Base-by-base conservation (phyloP, 2,797 vertebrate genomes). In the Muraenolepis orangiensis region DNA sequence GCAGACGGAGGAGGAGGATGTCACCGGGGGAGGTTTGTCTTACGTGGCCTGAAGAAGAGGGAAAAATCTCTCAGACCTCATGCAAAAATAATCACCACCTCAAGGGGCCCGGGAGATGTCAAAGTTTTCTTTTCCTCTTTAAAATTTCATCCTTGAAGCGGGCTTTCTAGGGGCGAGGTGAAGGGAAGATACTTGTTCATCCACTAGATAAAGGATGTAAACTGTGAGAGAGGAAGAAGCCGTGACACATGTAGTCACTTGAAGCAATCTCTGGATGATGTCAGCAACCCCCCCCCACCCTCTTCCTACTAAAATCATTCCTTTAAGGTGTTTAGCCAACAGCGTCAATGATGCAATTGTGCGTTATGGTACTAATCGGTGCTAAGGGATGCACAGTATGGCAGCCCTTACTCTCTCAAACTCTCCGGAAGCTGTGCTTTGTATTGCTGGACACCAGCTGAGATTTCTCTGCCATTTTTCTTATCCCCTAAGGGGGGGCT, bases 61-160 rank as follows among this genome's bases (percentile, higher is more conserved):
- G 88, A 88, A 90, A 84, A 64, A 71, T 79, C 75, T 83, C 79
- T 77, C 77, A 74, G 71, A 74, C 76, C 83, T 92, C 88, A 91
- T 93, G 80, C 90, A 93, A 92, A 84, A 91, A 74, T 91, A 80
- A 92, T 89, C 42, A 23, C n/a, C 51, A 84, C 88, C 85, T 86
- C 70, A 75, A 29, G 61, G 75, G 75, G 86, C 32, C 51, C 8
- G 51, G 18, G 23, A 57, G 82, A 69, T 69, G 79, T 87, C 73
- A 87, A 92, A 84, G 28, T 90, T 91, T 89, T 66, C 91, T 87
- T 71, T 66, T 81, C 87, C 85, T 72, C 78, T 84, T 92, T 84
- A 91, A 91, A 87, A 78, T 89, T 92, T 90, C 0, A 89, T 89
- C 84, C 66, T 36, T 69, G 73, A 79, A 70, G n/a, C 0, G 0